A percentile compares a stretch with the other conserved stretches of the same genome.
These are phyloP conservation scores for Rostratula benghalensis DNA, from an alignment of 2,113 vertebrate genomes.

Conservation along the genomic window DNA sequence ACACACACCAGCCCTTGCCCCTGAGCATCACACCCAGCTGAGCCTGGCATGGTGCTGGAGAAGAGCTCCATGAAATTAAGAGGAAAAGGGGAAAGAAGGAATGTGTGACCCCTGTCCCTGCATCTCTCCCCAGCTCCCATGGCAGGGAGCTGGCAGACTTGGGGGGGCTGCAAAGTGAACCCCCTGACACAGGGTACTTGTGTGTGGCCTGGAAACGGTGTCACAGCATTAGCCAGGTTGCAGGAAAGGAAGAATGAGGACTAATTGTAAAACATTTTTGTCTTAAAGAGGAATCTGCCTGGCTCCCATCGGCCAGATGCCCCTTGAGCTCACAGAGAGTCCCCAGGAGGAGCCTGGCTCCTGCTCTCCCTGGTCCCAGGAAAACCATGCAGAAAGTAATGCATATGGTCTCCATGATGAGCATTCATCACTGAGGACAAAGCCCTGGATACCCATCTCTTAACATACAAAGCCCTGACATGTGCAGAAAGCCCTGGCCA, in stretches of 20 bases:
- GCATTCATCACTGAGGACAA: background rate
- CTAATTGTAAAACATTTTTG: background rate
- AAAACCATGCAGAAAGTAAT: background rate
- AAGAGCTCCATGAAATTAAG: background rate
- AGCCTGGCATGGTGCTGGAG: background rate
- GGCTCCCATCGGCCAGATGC: background rate
- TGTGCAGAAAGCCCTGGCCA: background rate
- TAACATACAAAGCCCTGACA: accelerated
- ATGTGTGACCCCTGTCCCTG: background rate
- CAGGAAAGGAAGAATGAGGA: background rate
- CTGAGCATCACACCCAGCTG: background rate
- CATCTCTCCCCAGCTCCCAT: background rate
- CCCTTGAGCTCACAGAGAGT: too few relatives aligned
- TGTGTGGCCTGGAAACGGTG: background rate
- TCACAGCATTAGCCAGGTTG: background rate
- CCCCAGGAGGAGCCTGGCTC: background rate
- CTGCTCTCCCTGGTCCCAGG: background rate
- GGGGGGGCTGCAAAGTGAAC: background rate
- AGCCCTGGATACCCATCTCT: background rate
- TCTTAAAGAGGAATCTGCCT: background rate
- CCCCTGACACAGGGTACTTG: background rate
- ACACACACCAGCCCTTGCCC: too few relatives aligned
- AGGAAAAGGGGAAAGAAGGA: background rate
- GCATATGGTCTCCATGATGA: background rate
- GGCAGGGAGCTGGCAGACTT: background rate